Conservation (phyloP, 1,140 invertebrate species). For the Whitmania pigra region DNA sequence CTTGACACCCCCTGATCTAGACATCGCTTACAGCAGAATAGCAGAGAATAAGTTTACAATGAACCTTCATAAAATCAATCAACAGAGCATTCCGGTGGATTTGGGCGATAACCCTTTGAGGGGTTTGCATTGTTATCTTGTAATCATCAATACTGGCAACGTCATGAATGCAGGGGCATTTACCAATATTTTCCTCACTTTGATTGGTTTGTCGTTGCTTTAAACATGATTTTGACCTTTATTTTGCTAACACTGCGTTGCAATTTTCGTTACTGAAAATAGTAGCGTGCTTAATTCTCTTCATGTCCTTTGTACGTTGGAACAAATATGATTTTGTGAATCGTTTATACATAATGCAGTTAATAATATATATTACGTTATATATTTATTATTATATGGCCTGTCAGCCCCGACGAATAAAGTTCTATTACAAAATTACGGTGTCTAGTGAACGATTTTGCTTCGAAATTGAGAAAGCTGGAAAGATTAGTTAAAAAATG, state of each 20-base stretch:
- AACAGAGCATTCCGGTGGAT: not conserved
- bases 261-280: not conserved
- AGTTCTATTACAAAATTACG: too few relatives aligned
- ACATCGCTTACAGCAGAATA: too few relatives aligned
- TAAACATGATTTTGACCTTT: not conserved
- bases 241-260: not conserved
- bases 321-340: too few relatives aligned
- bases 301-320: not conserved
- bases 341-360: too few relatives aligned
- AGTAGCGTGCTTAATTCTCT: not conserved
- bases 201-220: not conserved
- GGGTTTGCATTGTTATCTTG: not conserved
- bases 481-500: too few relatives aligned
- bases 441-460: too few relatives aligned
- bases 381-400: too few relatives aligned
- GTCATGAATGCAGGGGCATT: not conserved
- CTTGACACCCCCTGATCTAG: too few relatives aligned
- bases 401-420: too few relatives aligned
- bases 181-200: not conserved
- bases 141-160: not conserved
- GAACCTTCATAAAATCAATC: not conserved
- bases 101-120: not conserved
- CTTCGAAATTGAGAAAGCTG: too few relatives aligned
- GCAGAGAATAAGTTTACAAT: not conserved
- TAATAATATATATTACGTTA: too few relatives aligned